Percentiles rank a stretch among this genome's conserved stretches.
These are phyloP conservation scores for Galerucella pusilla DNA, from an alignment of 2,888 invertebrate genomes.

Conservation along the genomic window DNA sequence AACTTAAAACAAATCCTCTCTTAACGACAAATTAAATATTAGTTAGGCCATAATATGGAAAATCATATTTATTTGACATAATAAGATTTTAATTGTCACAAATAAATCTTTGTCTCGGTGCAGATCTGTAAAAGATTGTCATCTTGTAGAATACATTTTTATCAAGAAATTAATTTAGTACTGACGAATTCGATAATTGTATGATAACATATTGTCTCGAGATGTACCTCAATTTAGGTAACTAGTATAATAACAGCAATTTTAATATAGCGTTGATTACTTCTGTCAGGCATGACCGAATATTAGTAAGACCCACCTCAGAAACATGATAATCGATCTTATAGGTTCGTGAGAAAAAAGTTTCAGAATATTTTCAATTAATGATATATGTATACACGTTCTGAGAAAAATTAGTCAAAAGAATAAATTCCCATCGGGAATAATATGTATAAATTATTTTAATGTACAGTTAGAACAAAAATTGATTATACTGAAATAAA, in stretches of 20 bases:
- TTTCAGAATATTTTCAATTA: constrained; percentile 6
- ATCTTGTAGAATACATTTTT: neutral
- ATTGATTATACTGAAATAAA: no score
- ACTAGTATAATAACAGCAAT: constrained; percentile 26
- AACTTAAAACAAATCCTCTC: no score
- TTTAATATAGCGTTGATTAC: constrained; percentile 31
- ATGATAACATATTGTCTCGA: constrained; percentile 14
- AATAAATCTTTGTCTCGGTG: no score
- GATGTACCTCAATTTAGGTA: constrained; percentile 18
- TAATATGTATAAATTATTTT: neutral
- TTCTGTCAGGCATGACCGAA: constrained; percentile 21
- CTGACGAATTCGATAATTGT: constrained; percentile 2
- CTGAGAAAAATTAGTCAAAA: neutral
- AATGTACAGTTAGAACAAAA: neutral
- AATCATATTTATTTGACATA: no score
- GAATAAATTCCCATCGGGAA: neutral
- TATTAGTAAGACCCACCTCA: constrained; percentile 24
- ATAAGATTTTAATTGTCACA: no score
- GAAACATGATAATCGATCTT: constrained; percentile 20
- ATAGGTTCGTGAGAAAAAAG: constrained; percentile 27
- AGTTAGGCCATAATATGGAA: no score
- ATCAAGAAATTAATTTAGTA: neutral
- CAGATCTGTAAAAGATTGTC: no score
- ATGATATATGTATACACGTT: neutral
- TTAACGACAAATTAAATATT: no score